phyloP scores from a whole-genome alignment of 2,797 vertebrate genomes.

The Borostomias antarcticus region DNA sequence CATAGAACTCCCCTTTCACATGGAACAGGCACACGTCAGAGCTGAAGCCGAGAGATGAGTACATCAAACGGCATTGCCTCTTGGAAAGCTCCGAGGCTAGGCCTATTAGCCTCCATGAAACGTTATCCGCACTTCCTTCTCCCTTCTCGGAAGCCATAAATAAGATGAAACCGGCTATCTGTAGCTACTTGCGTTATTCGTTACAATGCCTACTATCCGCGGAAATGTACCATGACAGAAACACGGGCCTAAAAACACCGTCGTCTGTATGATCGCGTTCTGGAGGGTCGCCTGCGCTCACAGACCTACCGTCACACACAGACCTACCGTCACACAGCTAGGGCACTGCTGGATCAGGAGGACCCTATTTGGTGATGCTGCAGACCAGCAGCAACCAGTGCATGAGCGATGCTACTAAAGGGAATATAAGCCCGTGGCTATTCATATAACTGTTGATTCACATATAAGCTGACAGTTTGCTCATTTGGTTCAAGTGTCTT shows the following conservation, averaged over 20 bases:
- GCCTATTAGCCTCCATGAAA: constrained; percentile 71
- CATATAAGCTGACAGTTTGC: no score
- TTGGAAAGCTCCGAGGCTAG: constrained; percentile 67
- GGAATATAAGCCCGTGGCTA: no score
- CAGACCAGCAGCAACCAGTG: no score
- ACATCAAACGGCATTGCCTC: constrained; percentile 68
- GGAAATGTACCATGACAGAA: neutral
- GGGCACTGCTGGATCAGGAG: no score
- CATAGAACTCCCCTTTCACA: constrained; percentile 72
- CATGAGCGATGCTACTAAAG: no score
- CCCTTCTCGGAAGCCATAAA: constrained; percentile 67
- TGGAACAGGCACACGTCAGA: constrained; percentile 75
- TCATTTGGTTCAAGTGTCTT: no score
- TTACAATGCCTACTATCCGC: neutral
- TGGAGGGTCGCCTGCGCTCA: neutral
- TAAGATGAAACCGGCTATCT: neutral
- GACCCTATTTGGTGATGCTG: no score
- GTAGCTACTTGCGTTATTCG: neutral
- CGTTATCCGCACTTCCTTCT: constrained; percentile 39
- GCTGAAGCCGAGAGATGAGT: constrained; percentile 66
- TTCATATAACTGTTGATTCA: no score
- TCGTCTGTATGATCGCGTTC: neutral
- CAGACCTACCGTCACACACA: neutral
- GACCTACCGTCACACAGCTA: no score
- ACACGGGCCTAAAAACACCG: neutral